These are phyloP conservation scores for Oscheius sp. DNA, from an alignment of 2,888 invertebrate species.

Conservation along the genomic window DNA sequence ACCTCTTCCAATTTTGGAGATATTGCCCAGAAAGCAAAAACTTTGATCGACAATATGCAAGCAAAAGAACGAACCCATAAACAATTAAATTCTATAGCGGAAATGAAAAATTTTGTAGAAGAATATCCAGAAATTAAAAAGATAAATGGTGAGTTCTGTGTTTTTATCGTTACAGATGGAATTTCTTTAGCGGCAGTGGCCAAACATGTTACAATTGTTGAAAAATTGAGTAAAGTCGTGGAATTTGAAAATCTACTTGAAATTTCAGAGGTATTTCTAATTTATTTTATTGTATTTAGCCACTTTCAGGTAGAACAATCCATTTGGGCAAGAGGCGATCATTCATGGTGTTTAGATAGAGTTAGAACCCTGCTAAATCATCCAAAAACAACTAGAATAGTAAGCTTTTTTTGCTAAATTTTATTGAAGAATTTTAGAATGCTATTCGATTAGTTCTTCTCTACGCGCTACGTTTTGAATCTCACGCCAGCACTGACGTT, in stretches of 20 bases:
- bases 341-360: slow-evolving; percentile 76
- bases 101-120: slow-evolving; percentile 92
- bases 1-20: slow-evolving; percentile 96
- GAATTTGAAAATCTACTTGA: slow-evolving; percentile 81
- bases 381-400: slow-evolving; percentile 74
- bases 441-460: slow-evolving; percentile 87
- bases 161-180: not conserved
- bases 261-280: slow-evolving; percentile 41
- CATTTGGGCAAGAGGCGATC: slow-evolving; percentile 79
- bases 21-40: slow-evolving; percentile 94
- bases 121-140: slow-evolving; percentile 94
- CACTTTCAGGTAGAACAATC: slow-evolving; percentile 81
- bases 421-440: slow-evolving; percentile 72
- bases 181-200: slow-evolving; percentile 80
- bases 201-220: slow-evolving; percentile 95
- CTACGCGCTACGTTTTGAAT: slow-evolving; percentile 91
- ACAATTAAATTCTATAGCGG: slow-evolving; percentile 88
- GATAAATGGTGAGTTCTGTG: slow-evolving; percentile 71
- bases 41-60: slow-evolving; percentile 96
- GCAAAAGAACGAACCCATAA: slow-evolving; percentile 89
- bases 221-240: slow-evolving; percentile 88
- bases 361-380: slow-evolving; percentile 82
- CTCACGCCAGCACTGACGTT: slow-evolving; percentile 86
- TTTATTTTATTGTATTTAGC: slow-evolving; percentile 3
- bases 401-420: slow-evolving; percentile 6